These are phyloP conservation scores for Sula dactylatra DNA, from an alignment of 2,113 vertebrate species.

Conservation along the genomic window DNA sequence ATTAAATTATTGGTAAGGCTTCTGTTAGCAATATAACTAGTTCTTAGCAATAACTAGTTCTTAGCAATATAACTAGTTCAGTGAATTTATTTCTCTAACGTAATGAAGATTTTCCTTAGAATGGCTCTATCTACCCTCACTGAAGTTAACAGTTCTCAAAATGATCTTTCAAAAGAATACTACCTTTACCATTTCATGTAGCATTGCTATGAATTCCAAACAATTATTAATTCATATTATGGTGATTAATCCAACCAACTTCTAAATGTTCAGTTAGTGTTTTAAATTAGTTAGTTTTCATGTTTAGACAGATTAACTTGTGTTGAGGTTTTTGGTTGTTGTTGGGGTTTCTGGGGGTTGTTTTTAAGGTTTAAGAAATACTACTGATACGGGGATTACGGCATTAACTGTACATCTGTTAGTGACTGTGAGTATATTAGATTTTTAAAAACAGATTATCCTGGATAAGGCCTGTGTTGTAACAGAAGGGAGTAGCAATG, in stretches of 20 bases:
- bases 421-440: background rate
- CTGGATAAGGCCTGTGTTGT: background rate
- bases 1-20: background rate
- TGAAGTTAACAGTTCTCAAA: background rate
- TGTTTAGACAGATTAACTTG: background rate
- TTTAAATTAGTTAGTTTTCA: background rate
- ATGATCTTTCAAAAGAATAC: background rate
- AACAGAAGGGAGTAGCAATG: background rate
- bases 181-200: background rate
- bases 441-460: background rate
- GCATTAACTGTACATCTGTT: background rate
- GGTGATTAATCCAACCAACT: background rate
- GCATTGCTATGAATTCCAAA: background rate
- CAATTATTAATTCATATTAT: background rate
- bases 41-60: no score
- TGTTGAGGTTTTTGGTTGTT: background rate
- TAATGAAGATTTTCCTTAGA: background rate
- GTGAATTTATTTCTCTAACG: background rate
- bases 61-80: background rate
- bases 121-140: background rate
- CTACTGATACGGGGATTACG: background rate
- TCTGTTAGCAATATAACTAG: background rate
- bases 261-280: background rate
- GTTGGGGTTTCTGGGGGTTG: background rate
- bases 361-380: background rate